phyloP scores from a whole-genome alignment of 2,797 vertebrate species.

The Microcaecilia unicolor region DNA sequence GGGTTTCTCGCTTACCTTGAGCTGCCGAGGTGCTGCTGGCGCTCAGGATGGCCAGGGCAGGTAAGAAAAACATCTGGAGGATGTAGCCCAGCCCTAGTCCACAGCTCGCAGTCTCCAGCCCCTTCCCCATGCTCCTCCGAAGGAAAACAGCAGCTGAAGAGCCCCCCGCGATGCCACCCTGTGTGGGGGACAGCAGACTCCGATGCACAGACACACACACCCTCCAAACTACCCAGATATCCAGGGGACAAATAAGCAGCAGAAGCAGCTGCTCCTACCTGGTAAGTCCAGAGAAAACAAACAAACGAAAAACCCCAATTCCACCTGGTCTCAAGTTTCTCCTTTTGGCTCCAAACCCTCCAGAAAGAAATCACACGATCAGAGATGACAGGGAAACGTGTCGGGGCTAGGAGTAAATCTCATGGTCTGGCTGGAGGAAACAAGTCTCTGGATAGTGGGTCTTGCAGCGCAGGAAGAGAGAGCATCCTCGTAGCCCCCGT shows the following conservation, averaged over 20 bases:
- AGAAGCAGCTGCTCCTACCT: neutral
- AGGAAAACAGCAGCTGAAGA: no score
- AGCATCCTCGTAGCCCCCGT: neutral
- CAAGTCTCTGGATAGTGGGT: neutral
- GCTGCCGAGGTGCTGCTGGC: conserved; percentile 62
- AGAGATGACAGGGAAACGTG: no score
- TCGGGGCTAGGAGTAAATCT: no score
- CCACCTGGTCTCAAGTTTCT: neutral
- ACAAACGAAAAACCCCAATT: neutral
- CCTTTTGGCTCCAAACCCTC: no score
- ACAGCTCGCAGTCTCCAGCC: conserved; percentile 58
- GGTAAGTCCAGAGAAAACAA: neutral
- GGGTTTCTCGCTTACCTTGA: conserved; percentile 76
- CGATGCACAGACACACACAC: no score
- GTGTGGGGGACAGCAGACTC: no score
- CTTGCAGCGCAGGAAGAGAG: neutral
- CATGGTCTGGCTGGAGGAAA: no score
- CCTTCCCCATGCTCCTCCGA: conserved; percentile 62
- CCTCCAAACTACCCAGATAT: no score
- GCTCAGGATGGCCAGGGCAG: conserved; percentile 64
- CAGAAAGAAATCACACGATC: no score
- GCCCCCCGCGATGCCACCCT: no score
- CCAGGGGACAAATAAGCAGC: no score
- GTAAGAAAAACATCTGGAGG: conserved; percentile 58
- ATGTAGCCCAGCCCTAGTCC: conserved; percentile 64